Percentiles rank a stretch among this genome's conserved stretches.
phyloP scores from a whole-genome alignment of 2,888 invertebrate genomes.

The Chalcis sispes region DNA sequence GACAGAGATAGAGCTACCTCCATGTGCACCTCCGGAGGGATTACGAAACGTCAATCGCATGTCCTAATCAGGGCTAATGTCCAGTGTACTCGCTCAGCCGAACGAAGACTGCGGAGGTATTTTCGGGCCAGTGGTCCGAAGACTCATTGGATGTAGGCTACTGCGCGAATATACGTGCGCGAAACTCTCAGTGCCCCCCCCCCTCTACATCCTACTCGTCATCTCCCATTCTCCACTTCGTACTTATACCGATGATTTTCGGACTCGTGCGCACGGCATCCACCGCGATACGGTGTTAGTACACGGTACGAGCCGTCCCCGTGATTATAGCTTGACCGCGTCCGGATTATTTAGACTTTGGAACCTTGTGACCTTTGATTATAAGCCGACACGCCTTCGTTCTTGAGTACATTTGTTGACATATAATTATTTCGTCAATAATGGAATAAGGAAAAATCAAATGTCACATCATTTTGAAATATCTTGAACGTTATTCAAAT shows the following conservation, averaged over 20 bases:
- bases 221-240: too few species aligned
- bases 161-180: slow-evolving; percentile 12
- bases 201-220: not conserved
- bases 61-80: slow-evolving; percentile 69
- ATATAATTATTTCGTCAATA: too few species aligned
- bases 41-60: slow-evolving; percentile 66
- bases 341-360: not conserved
- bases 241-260: slow-evolving; percentile 37
- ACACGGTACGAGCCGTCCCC: not conserved
- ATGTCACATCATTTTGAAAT: too few species aligned
- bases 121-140: slow-evolving; percentile 52
- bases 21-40: slow-evolving; percentile 59
- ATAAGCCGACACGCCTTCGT: too few species aligned
- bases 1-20: too few species aligned
- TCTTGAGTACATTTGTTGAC: too few species aligned
- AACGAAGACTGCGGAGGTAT: slow-evolving; percentile 54
- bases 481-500: too few species aligned
- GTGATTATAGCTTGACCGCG: not conserved
- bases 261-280: not conserved
- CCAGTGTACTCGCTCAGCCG: slow-evolving; percentile 60
- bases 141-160: slow-evolving; percentile 37
- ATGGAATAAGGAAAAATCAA: too few species aligned
- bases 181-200: not conserved
- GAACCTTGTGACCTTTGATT: too few species aligned
- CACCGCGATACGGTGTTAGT: not conserved